Evolutionary conservation across 2,797 vertebrate genomes (phyloP).

Genomic region (Gadopsis bispinosus): DNA sequence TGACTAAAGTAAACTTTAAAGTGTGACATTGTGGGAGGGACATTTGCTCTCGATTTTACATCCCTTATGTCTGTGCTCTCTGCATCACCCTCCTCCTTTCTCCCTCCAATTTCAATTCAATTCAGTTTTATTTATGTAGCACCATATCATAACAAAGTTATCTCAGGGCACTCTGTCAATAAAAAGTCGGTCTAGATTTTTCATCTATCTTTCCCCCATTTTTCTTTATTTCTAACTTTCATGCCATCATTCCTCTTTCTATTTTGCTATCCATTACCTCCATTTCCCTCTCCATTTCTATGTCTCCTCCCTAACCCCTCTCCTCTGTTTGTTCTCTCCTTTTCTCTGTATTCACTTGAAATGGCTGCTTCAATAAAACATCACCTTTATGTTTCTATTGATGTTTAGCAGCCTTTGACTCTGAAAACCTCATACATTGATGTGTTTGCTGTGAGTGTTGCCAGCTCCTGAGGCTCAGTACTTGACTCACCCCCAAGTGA

Average conservation of each 20-base stretch:
- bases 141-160: no score
- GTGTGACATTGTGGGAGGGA: neutral
- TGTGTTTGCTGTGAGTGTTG: constrained; percentile 47
- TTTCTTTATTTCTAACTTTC: neutral
- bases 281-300: constrained; percentile 2
- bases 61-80: neutral
- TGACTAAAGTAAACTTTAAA: neutral
- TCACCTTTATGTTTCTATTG: constrained; percentile 48
- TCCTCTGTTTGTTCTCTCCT: constrained; percentile 1
- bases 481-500: constrained; percentile 44
- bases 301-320: neutral
- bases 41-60: no score
- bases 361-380: constrained; percentile 52
- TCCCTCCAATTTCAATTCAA: no score
- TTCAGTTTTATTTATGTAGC: no score
- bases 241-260: neutral
- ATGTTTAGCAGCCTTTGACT: constrained; percentile 41
- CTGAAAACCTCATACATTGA: constrained; percentile 46
- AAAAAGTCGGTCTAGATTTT: neutral
- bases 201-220: neutral
- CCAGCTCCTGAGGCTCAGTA: constrained; percentile 37
- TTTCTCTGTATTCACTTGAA: constrained; percentile 38
- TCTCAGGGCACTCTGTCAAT: no score
- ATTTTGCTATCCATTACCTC: neutral
- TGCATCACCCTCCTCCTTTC: neutral